These are phyloP conservation scores for Panthera leo DNA, from an alignment of 2,113 vertebrate genomes.

Conservation along the genomic window DNA sequence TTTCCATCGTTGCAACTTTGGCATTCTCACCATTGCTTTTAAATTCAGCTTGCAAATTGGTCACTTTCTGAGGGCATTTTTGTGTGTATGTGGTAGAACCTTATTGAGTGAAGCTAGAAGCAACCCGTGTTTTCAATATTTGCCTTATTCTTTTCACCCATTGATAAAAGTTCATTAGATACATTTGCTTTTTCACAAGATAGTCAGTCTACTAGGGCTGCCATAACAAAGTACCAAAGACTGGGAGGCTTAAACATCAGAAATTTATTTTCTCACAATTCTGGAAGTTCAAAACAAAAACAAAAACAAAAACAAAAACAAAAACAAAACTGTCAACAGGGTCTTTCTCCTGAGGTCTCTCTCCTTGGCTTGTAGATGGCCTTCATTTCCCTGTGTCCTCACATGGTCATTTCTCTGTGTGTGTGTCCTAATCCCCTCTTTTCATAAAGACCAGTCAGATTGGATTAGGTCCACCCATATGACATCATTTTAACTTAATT, in stretches of 20 bases:
- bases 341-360: neutral
- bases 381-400: neutral
- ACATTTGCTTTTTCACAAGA: neutral
- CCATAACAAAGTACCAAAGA: neutral
- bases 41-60: neutral
- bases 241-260: neutral
- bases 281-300: neutral
- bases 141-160: neutral
- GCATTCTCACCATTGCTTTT: neutral
- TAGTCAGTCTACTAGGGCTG: neutral
- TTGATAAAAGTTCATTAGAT: neutral
- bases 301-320: neutral
- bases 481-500: neutral
- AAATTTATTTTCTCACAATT: neutral
- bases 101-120: neutral
- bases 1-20: neutral
- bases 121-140: neutral
- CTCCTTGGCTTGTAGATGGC: neutral
- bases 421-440: neutral
- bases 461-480: neutral
- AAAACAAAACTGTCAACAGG: neutral
- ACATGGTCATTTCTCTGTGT: neutral
- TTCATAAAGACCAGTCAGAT: neutral
- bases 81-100: neutral
- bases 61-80: neutral